Conservation (phyloP, 2,888 invertebrate species). For the Papilio elwesi region DNA sequence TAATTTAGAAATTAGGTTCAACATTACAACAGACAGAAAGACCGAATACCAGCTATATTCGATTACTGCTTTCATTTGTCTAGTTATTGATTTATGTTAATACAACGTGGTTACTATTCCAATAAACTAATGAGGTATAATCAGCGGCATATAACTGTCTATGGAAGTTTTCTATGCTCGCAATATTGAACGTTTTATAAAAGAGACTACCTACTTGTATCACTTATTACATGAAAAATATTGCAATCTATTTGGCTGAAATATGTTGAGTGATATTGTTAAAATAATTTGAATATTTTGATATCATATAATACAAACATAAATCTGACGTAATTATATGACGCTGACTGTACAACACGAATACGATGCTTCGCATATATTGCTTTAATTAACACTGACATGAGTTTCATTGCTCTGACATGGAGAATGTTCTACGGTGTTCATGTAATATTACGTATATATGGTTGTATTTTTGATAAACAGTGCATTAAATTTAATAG, state of each 20-base stretch:
- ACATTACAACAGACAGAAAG: neutral
- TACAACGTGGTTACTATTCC: conserved; percentile 7
- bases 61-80: conserved; percentile 2
- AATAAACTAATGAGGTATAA: conserved; percentile 19
- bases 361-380: conserved; percentile 14
- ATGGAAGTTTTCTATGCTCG: too few relatives aligned
- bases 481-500: neutral
- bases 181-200: neutral
- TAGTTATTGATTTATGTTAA: conserved; percentile 17
- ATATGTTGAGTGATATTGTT: too few relatives aligned
- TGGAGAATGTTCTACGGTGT: conserved; percentile 1
- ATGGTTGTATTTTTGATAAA: neutral
- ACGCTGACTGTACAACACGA: neutral
- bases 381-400: conserved; percentile 15
- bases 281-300: too few relatives aligned
- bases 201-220: neutral
- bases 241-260: too few relatives aligned
- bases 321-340: neutral
- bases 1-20: neutral
- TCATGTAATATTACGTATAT: neutral
- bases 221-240: too few relatives aligned
- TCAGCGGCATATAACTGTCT: neutral
- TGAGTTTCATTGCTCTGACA: conserved; percentile 11
- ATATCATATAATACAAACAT: too few relatives aligned
- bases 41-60: neutral